Conservation (phyloP, 2,888 invertebrate species). For the Hecatera dysodea region DNA sequence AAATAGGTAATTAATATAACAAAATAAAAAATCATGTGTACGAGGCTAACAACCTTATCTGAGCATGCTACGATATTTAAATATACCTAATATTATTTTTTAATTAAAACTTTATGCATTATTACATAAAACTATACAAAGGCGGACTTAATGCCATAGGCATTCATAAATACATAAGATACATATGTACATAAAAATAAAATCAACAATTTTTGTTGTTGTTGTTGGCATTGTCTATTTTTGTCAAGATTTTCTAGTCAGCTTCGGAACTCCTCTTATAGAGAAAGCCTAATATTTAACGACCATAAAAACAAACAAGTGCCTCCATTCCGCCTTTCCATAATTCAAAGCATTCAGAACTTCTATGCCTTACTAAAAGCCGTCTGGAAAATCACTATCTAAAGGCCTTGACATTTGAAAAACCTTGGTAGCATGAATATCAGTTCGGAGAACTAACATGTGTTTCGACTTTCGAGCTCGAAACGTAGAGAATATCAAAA, state of each 20-base stretch:
- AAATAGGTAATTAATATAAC: too few relatives aligned
- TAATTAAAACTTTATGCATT: too few relatives aligned
- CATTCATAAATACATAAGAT: too few relatives aligned
- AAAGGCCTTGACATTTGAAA: constrained; percentile 42
- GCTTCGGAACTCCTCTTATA: neutral
- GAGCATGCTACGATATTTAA: too few relatives aligned
- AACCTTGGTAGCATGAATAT: constrained; percentile 21
- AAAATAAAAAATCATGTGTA: too few relatives aligned
- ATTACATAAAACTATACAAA: too few relatives aligned
- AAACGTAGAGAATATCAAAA: constrained; percentile 34
- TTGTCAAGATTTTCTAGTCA: neutral
- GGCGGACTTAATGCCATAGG: too few relatives aligned
- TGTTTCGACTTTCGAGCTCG: constrained; percentile 15
- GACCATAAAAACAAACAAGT: neutral
- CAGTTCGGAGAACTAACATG: constrained; percentile 28
- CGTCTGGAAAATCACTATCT: constrained; percentile 10
- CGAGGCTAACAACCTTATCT: too few relatives aligned
- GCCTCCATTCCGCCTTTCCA: constrained; percentile 5
- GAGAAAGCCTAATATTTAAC: neutral
- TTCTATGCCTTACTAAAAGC: constrained; percentile 4
- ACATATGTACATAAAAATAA: too few relatives aligned
- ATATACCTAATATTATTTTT: too few relatives aligned
- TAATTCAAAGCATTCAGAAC: constrained; percentile 14
- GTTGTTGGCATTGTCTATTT: too few relatives aligned
- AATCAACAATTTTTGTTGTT: too few relatives aligned